phyloP scores from a whole-genome alignment of 2,888 invertebrate genomes.

The Norana najaformis region DNA sequence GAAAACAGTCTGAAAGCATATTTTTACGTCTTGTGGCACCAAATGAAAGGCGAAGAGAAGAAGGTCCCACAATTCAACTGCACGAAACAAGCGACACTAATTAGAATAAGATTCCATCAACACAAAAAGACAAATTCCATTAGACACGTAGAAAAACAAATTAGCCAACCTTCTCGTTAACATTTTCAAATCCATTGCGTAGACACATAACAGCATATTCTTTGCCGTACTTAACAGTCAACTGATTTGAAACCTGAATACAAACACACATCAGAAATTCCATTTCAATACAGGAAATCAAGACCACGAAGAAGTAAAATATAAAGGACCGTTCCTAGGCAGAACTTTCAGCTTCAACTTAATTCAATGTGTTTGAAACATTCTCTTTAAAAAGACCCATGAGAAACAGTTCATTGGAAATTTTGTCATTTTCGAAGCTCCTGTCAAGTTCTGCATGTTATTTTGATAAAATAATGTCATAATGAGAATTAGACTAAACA shows the following conservation, averaged over 20 bases:
- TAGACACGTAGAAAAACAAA: background rate
- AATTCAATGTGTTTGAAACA: too few relatives aligned
- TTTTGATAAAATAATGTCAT: too few relatives aligned
- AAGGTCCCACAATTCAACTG: too few relatives aligned
- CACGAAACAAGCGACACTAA: too few relatives aligned
- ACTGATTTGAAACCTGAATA: slow-evolving; percentile 77
- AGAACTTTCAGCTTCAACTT: background rate
- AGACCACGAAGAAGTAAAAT: background rate
- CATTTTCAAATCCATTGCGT: slow-evolving; percentile 76
- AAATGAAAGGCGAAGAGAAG: too few relatives aligned
- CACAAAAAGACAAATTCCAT: background rate
- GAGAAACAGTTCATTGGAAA: too few relatives aligned
- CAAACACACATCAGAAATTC: background rate
- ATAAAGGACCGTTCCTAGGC: background rate
- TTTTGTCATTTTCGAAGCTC: too few relatives aligned
- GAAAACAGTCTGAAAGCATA: background rate
- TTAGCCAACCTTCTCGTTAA: slow-evolving; percentile 74
- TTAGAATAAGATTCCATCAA: background rate
- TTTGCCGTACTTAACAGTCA: slow-evolving; percentile 77
- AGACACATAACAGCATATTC: slow-evolving; percentile 70
- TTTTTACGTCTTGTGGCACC: background rate
- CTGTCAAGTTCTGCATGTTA: too few relatives aligned
- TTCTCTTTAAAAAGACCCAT: too few relatives aligned
- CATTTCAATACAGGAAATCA: background rate
- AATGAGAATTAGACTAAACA: too few relatives aligned